phyloP scores from a whole-genome alignment of 2,888 invertebrate species.

The Lamellibrachia columna region DNA sequence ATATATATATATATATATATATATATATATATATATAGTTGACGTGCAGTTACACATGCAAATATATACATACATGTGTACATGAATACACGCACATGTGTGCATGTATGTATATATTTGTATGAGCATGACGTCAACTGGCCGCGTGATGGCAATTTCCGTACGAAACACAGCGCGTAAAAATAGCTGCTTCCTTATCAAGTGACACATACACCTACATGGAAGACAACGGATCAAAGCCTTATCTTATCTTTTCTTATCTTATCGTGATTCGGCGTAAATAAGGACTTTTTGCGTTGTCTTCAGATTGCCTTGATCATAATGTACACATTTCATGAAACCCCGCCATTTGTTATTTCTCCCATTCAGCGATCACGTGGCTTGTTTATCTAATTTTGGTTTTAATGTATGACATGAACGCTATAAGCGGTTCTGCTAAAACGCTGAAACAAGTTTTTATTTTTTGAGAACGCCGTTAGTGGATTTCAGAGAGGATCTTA shows the following conservation, averaged over 20 bases:
- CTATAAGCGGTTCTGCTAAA: neutral
- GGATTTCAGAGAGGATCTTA: too few relatives aligned
- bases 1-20: too few relatives aligned
- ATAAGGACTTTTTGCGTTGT: neutral
- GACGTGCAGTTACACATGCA: too few relatives aligned
- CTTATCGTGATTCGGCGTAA: neutral
- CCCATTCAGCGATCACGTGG: neutral
- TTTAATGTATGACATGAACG: neutral
- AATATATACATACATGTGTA: too few relatives aligned
- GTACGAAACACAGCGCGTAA: too few relatives aligned
- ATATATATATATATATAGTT: too few relatives aligned
- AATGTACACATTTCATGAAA: neutral
- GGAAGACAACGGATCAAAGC: neutral
- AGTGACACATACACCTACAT: neutral
- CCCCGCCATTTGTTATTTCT: neutral
- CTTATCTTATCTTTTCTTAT: neutral
- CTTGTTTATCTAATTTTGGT: neutral
- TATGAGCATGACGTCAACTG: neutral
- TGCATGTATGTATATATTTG: neutral
- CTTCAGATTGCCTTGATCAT: neutral
- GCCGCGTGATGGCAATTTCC: neutral
- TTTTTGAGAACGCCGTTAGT: too few relatives aligned
- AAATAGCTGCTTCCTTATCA: neutral
- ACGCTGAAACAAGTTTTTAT: neutral
- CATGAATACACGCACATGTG: too few relatives aligned